A percentile compares a stretch with the other conserved stretches of the same genome.
Conservation (phyloP, 2,888 invertebrate species). For the Actias luna region DNA sequence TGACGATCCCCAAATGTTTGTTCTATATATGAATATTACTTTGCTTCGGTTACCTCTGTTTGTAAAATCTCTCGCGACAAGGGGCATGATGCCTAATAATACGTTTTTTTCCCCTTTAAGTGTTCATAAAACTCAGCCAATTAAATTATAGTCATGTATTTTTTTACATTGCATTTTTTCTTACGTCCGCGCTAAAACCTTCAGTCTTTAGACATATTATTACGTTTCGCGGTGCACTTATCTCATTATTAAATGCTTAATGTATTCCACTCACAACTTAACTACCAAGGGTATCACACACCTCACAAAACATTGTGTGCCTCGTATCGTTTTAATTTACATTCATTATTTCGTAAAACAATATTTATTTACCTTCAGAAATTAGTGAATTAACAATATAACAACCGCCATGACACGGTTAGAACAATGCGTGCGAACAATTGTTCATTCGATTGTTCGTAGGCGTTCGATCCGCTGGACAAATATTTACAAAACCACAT, state of each 20-base stretch:
- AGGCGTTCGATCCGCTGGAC: constrained; percentile 14
- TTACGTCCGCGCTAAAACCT: not conserved
- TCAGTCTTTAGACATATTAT: not conserved
- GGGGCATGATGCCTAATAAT: too few relatives aligned
- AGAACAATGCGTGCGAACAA: constrained; percentile 25
- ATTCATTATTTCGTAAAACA: constrained; percentile 12
- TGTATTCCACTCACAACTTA: not conserved
- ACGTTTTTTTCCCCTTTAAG: too few relatives aligned
- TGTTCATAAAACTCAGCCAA: too few relatives aligned
- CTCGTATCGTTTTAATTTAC: constrained; percentile 9
- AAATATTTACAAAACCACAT: constrained; percentile 18
- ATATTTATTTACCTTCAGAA: constrained; percentile 16
- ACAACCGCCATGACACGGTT: constrained; percentile 27
- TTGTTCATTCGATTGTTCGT: constrained; percentile 21
- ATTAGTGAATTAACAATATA: constrained; percentile 14
- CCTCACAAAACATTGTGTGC: constrained; percentile 5
- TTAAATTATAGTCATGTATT: too few relatives aligned
- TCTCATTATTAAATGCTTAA: not conserved
- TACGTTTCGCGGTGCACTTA: not conserved
- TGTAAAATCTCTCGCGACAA: too few relatives aligned
- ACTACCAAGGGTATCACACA: constrained; percentile 7
- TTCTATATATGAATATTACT: too few relatives aligned
- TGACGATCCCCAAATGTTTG: too few relatives aligned
- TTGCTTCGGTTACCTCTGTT: too few relatives aligned
- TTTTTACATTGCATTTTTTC: too few relatives aligned